phyloP scores from a whole-genome alignment of 2,113 vertebrate genomes.

The Mustela lutreola region DNA sequence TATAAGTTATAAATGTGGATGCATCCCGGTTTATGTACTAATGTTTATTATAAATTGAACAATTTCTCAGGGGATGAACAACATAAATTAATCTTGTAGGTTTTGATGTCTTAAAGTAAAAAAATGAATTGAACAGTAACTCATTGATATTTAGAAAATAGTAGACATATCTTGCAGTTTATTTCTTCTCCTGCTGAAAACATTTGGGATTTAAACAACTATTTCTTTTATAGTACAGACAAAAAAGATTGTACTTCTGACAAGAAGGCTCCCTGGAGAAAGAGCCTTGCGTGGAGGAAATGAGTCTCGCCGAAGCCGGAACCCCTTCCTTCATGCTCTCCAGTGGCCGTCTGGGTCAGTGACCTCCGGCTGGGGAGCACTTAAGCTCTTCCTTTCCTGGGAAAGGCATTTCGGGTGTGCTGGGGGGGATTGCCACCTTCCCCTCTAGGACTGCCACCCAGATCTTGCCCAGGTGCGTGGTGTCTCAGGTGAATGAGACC shows the following conservation, averaged over 20 bases:
- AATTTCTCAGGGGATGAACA: not conserved
- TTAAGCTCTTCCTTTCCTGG: not conserved
- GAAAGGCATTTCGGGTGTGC: not conserved
- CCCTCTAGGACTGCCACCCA: not conserved
- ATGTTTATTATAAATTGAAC: not conserved
- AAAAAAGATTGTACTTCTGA: not conserved
- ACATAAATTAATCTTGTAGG: constrained; percentile 53
- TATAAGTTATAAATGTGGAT: not conserved
- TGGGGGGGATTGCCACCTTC: not conserved
- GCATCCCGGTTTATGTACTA: not conserved
- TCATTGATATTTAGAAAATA: constrained; percentile 19
- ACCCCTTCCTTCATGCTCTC: not conserved
- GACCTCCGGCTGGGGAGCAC: not conserved
- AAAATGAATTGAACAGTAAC: not conserved
- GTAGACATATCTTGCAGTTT: not conserved
- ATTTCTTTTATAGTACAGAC: not conserved
- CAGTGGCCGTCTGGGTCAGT: not conserved
- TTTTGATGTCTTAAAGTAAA: constrained; percentile 35
- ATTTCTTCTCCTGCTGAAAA: constrained; percentile 2
- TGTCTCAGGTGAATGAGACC: fast-evolving
- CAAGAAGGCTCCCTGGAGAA: not conserved
- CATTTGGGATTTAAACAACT: not conserved
- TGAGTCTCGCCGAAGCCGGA: not conserved
- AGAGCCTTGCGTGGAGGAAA: not conserved
- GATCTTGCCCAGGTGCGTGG: fast-evolving